Evolutionary conservation across 2,113 vertebrate genomes (phyloP).

Genomic region (Tringa solitaria): DNA sequence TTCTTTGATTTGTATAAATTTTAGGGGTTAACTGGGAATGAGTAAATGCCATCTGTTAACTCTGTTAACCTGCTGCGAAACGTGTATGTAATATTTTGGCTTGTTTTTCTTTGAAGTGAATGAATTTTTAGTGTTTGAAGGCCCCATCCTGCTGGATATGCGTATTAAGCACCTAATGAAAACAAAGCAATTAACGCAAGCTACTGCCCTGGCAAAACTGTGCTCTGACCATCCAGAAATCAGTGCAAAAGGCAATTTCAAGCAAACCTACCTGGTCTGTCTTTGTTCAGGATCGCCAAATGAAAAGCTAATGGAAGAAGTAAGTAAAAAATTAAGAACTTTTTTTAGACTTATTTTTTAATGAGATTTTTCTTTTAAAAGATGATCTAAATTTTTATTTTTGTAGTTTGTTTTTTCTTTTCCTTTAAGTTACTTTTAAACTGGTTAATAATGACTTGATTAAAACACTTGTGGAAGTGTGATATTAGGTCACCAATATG

Average conservation of each 20-base stretch:
- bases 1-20: background rate
- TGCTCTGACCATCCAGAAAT: slow-evolving; percentile 87
- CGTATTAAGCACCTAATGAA: slow-evolving; percentile 95
- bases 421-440: background rate
- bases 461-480: background rate
- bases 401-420: background rate
- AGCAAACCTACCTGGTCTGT: slow-evolving; percentile 93
- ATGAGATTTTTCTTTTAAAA: background rate
- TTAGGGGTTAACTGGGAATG: background rate
- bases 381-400: background rate
- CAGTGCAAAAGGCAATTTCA: slow-evolving; percentile 85
- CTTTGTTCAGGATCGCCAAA: slow-evolving; percentile 87
- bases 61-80: background rate
- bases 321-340: slow-evolving; percentile 67
- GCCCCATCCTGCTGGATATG: slow-evolving; percentile 89
- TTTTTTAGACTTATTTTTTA: slow-evolving; percentile 10
- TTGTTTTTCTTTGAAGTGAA: slow-evolving; percentile 80
- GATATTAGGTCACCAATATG: background rate
- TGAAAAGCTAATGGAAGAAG: slow-evolving; percentile 91
- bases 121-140: slow-evolving; percentile 87
- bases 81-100: slow-evolving; percentile 50
- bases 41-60: slow-evolving; percentile 16
- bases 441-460: background rate
- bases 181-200: slow-evolving; percentile 81
- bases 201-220: slow-evolving; percentile 86